A percentile compares a stretch with the other conserved stretches of the same genome.
These are phyloP conservation scores for Orcinus orca DNA, from an alignment of 2,113 vertebrate genomes.

Conservation along the genomic window DNA sequence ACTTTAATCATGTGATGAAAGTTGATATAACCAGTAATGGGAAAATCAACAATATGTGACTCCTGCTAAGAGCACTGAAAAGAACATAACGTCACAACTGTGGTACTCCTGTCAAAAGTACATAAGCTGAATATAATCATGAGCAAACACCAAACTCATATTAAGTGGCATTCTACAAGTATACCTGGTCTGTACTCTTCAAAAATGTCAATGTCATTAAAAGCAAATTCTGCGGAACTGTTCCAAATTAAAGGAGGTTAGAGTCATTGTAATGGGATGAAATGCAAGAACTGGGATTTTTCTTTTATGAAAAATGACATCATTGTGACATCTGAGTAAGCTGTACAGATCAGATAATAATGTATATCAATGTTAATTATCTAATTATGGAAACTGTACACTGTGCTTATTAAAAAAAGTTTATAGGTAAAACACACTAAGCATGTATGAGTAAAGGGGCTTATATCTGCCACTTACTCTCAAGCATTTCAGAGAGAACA, in stretches of 20 bases:
- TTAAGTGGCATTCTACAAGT: background rate
- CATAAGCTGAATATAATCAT: background rate
- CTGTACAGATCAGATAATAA: background rate
- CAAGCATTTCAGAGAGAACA: background rate
- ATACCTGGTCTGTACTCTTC: background rate
- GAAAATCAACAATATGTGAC: background rate
- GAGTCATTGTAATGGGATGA: background rate
- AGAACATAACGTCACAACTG: background rate
- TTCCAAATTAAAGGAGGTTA: background rate
- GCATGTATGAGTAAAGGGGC: background rate
- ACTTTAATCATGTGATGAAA: background rate
- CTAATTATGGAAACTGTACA: background rate
- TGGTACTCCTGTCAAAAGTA: background rate
- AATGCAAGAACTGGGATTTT: background rate
- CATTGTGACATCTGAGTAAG: background rate
- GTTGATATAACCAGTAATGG: background rate
- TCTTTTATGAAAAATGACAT: constrained; percentile 9
- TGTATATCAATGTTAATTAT: background rate
- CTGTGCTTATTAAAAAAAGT: background rate
- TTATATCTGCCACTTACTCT: background rate
- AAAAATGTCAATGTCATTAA: constrained; percentile 8
- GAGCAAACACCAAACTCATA: background rate
- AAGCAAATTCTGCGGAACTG: background rate
- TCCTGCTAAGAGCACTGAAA: background rate
- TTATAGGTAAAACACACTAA: background rate